phyloP scores from a whole-genome alignment of 2,113 vertebrate genomes.

The Ictalurus furcatus region DNA sequence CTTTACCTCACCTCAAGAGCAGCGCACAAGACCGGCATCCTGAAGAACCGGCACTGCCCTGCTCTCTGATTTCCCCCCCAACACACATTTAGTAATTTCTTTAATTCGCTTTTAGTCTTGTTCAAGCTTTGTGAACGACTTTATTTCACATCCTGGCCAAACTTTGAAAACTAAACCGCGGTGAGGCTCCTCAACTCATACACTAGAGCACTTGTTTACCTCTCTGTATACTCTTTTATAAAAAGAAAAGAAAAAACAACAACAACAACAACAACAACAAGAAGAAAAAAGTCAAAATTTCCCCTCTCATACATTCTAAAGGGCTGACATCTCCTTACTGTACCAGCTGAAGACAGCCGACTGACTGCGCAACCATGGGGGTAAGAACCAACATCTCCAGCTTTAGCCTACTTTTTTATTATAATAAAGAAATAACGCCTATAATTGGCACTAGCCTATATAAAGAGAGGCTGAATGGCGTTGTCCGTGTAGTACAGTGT shows the following conservation, averaged over 20 bases:
- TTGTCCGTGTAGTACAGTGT: background rate
- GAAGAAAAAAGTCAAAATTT: slow-evolving; percentile 54
- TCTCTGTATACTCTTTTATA: slow-evolving; percentile 25
- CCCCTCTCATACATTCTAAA: slow-evolving; percentile 59
- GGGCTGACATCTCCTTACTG: slow-evolving; percentile 70
- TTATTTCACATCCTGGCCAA: slow-evolving; percentile 18
- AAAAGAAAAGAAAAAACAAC: background rate
- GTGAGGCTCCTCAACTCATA: background rate
- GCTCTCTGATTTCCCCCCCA: slow-evolving; percentile 49
- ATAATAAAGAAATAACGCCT: background rate
- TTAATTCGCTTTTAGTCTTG: slow-evolving; percentile 59
- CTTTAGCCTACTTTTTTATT: slow-evolving; percentile 41
- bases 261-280: too few species aligned
- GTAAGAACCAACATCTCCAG: slow-evolving; percentile 67
- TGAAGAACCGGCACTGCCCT: slow-evolving; percentile 75
- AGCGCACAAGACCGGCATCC: slow-evolving; percentile 61
- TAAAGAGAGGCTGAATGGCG: background rate
- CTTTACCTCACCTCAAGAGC: slow-evolving; percentile 69
- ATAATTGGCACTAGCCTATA: background rate
- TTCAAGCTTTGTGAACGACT: slow-evolving; percentile 40
- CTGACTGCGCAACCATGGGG: slow-evolving; percentile 79
- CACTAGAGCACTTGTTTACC: background rate
- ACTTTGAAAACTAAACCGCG: slow-evolving; percentile 1
- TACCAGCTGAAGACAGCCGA: slow-evolving; percentile 73
- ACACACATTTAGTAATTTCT: slow-evolving; percentile 43